These are phyloP conservation scores for Orestias chungarensis DNA, from an alignment of 2,797 vertebrate species.

Conservation along the genomic window DNA sequence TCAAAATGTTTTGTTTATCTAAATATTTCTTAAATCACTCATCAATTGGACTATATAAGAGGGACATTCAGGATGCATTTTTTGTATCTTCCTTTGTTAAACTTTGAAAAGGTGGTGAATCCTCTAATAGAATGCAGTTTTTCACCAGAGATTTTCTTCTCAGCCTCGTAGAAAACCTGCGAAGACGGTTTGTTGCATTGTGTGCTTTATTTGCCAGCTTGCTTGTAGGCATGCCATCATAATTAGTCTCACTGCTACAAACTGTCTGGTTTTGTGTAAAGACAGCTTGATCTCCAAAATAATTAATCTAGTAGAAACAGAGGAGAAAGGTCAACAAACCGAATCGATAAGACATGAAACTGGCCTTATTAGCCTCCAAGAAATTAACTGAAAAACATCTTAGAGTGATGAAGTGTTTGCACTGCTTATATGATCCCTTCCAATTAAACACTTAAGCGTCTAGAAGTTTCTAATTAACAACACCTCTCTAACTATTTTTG, in stretches of 20 bases:
- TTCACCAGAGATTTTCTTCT: not conserved
- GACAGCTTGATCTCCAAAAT: constrained; percentile 50
- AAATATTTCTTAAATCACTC: not conserved
- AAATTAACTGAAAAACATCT: constrained; percentile 24
- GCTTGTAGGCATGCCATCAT: not conserved
- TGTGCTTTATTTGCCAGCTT: not conserved
- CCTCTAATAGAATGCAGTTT: not conserved
- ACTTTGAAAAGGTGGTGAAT: not conserved
- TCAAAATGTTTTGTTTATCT: not conserved
- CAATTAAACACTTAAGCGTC: constrained; percentile 51
- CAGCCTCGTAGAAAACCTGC: not conserved
- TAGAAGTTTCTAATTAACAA: constrained; percentile 54
- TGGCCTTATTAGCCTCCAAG: constrained; percentile 46
- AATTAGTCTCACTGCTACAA: constrained; percentile 20
- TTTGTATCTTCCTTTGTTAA: not conserved
- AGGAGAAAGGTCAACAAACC: constrained; percentile 51
- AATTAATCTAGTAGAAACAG: constrained; percentile 25
- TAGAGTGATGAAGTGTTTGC: constrained; percentile 13
- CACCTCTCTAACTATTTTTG: constrained; percentile 37
- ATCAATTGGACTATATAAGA: not conserved
- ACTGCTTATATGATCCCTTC: constrained; percentile 21
- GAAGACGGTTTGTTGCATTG: not conserved
- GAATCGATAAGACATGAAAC: constrained; percentile 27
- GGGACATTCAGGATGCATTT: not conserved
- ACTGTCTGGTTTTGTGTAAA: constrained; percentile 23